A percentile compares a stretch with the other conserved stretches of the same genome.
Conservation (phyloP, 2,888 invertebrate species). For the Lottia gigantea region DNA sequence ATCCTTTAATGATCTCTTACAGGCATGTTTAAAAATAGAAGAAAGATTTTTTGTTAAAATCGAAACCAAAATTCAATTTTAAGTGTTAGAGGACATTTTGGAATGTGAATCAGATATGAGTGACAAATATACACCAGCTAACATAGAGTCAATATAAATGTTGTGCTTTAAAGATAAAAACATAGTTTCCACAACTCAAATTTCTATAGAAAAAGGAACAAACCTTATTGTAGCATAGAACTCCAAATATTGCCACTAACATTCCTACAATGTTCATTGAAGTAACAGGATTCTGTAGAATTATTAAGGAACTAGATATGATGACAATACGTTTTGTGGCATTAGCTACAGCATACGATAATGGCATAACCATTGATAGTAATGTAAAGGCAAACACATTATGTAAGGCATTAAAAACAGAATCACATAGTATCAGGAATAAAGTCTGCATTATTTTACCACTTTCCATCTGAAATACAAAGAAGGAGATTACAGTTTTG, state of each 20-base stretch:
- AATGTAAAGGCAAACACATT: constrained; percentile 95
- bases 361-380: constrained; percentile 86
- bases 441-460: constrained; percentile 48
- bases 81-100: too few relatives aligned
- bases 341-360: constrained; percentile 95
- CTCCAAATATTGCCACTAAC: constrained; percentile 88
- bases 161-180: too few relatives aligned
- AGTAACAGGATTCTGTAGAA: constrained; percentile 92
- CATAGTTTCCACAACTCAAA: too few relatives aligned
- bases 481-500: too few relatives aligned
- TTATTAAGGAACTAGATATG: constrained; percentile 86
- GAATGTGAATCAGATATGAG: too few relatives aligned
- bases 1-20: neutral
- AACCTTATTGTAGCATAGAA: constrained; percentile 89
- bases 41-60: constrained; percentile 9
- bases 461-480: constrained; percentile 51
- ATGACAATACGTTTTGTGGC: constrained; percentile 91
- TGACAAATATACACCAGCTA: too few relatives aligned
- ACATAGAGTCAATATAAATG: too few relatives aligned
- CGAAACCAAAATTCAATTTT: too few relatives aligned
- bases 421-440: constrained; percentile 79
- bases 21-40: constrained; percentile 5
- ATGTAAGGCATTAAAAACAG: constrained; percentile 91
- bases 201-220: too few relatives aligned
- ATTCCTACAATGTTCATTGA: constrained; percentile 88